Evolutionary conservation across 2,797 vertebrate species (phyloP), one percentile per base, ranked within the genome.

Genomic region (Aulostomus chinensis): DNA sequence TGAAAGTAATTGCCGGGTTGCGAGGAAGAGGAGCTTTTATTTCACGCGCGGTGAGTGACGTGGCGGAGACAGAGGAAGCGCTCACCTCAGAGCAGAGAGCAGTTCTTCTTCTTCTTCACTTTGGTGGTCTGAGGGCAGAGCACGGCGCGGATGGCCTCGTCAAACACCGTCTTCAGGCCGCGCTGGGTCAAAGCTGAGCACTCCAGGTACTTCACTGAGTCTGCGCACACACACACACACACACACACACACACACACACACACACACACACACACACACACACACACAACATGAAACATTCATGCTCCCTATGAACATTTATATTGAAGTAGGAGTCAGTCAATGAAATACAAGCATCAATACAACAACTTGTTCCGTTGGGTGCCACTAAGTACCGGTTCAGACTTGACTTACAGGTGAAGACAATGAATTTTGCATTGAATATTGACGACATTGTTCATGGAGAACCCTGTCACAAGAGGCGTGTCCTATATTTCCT

Each of bases 71-170:
- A 24, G 22, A 8, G 22, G 4, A 4, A 8, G 22, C 22, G 5
- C 30, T 71, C 33, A 80, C 76, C 83, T 89, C 81, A 96, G 57
- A 96, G 90, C 72, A 96, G 54, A 10, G 63, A 81, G 85, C 95
- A 96, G 0, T 0, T 39, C 18, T 87, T 87, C 78, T 87, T 87
- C 78, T 93, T 94, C 83, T 94, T 94, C 3, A 83, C 83, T 52
- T 93, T 89, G 1, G 90, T 85, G 24, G 94, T 93, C 68, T 93
- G 93, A 0, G 95, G 95, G 45, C 94, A 96, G 40, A 97, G 91
- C n/a, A 97, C 95, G 0, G 95, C 95, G 2, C 95, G 87, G 66
- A 97, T 97, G 24, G 95, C 95, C 61, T 97, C 95, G 0, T 97
- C 95, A 3, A 97, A 96, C 75, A 97, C 95, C 0, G 95, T 96